Evolutionary conservation across 2,888 invertebrate species (phyloP).

Genomic region (Celastrina argiolus): DNA sequence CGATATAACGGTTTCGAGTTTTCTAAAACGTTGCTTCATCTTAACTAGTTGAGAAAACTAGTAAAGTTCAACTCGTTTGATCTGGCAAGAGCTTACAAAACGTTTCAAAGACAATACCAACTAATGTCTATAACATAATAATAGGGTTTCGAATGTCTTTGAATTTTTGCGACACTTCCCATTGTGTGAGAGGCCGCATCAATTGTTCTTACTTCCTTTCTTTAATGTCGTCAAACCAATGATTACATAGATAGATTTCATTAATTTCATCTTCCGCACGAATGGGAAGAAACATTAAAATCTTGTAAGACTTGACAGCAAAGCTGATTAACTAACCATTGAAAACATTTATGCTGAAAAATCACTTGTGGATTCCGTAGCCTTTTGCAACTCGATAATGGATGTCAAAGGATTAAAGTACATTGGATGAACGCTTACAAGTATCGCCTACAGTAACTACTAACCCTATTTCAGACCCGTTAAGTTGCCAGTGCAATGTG

Average conservation of each 20-base stretch:
- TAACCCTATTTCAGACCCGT: conserved; percentile 40
- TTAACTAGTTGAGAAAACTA: background rate
- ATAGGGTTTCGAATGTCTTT: background rate
- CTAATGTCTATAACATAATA: background rate
- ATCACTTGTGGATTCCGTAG: background rate
- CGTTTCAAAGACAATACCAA: background rate
- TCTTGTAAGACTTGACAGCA: no score
- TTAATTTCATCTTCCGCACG: background rate
- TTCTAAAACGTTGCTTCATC: background rate
- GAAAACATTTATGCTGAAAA: background rate
- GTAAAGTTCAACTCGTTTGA: background rate
- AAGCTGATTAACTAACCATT: no score
- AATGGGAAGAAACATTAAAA: no score
- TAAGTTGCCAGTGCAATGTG: conserved; percentile 51
- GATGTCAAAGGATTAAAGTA: background rate
- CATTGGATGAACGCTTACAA: conserved; percentile 18
- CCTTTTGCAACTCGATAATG: background rate
- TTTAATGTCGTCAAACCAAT: background rate
- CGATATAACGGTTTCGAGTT: background rate
- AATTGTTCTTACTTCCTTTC: conserved; percentile 2
- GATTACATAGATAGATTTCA: background rate
- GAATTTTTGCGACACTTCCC: background rate
- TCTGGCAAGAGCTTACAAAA: background rate
- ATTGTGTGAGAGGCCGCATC: background rate
- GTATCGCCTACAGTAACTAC: conserved; percentile 23